These are phyloP conservation scores for Gymnocephalus cernua DNA, from an alignment of 2,113 vertebrate genomes.

Conservation along the genomic window DNA sequence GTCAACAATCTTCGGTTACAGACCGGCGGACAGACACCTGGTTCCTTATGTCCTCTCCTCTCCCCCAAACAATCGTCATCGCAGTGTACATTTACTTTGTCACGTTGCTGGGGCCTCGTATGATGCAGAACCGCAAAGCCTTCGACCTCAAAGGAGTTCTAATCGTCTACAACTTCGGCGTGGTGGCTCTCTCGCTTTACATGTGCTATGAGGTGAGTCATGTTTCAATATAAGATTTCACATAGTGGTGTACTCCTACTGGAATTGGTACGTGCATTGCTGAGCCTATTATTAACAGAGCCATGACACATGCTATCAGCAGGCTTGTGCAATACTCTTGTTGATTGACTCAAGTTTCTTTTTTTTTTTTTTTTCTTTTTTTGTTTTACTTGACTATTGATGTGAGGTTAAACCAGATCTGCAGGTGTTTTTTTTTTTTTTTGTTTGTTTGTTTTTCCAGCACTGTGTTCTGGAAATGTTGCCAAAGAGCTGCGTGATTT, in stretches of 20 bases:
- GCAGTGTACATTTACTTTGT: constrained; percentile 93
- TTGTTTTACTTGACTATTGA: neutral
- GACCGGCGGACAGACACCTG: constrained; percentile 91
- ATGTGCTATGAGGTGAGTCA: constrained; percentile 93
- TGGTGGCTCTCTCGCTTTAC: constrained; percentile 93
- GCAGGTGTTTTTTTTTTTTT: constrained; percentile 2
- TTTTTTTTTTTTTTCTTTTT: neutral
- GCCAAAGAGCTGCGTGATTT: neutral
- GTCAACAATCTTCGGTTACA: constrained; percentile 59
- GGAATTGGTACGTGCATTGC: neutral
- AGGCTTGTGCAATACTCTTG: constrained; percentile 13
- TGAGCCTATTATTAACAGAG: neutral
- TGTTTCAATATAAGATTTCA: no score
- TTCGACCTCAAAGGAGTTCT: constrained; percentile 92
- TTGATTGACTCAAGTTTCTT: no score
- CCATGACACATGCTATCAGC: neutral
- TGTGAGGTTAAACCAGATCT: constrained; percentile 20
- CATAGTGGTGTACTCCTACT: no score
- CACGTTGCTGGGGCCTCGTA: constrained; percentile 89
- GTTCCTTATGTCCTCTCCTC: constrained; percentile 93
- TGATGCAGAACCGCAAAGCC: constrained; percentile 97
- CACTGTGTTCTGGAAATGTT: neutral
- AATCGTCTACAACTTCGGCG: constrained; percentile 90
- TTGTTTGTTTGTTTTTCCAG: no score
- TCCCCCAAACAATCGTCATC: constrained; percentile 91